Conservation (phyloP, 1,140 invertebrate genomes). For the Brachionus asplanchnoidis region DNA sequence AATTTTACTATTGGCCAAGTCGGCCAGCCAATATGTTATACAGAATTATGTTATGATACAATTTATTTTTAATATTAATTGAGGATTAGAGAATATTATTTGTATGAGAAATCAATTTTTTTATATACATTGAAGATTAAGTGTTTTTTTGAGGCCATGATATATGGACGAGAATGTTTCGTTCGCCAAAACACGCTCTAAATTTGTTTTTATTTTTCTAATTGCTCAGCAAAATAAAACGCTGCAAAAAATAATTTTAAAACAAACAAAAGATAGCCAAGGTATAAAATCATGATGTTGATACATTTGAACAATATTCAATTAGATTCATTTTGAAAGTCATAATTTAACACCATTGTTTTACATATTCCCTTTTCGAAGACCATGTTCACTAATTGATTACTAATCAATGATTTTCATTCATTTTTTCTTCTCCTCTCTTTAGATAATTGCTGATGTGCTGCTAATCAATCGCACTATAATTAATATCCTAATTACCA, state of each 20-base stretch:
- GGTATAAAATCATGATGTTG: neutral
- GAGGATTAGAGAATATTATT: neutral
- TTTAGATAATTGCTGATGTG: conserved; percentile 26
- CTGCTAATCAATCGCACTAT: neutral
- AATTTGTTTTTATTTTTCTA: neutral
- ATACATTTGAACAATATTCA: neutral
- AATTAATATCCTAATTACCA: neutral
- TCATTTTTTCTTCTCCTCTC: neutral
- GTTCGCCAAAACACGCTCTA: neutral
- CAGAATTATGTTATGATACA: neutral
- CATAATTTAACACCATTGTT: neutral
- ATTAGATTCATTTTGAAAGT: neutral
- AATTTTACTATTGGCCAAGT: neutral
- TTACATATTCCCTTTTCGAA: neutral
- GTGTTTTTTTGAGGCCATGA: neutral
- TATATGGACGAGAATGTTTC: neutral
- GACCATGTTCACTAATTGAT: neutral
- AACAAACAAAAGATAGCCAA: neutral
- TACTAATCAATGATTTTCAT: conserved; percentile 21
- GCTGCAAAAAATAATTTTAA: neutral
- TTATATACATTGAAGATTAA: neutral
- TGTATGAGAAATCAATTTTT: conserved; percentile 1
- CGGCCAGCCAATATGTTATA: neutral
- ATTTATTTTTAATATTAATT: neutral
- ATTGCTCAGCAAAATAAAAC: neutral